A percentile compares a stretch with the other conserved stretches of the same genome.
Conservation (phyloP, 2,888 invertebrate species). For the Hyppa rectilinea region DNA sequence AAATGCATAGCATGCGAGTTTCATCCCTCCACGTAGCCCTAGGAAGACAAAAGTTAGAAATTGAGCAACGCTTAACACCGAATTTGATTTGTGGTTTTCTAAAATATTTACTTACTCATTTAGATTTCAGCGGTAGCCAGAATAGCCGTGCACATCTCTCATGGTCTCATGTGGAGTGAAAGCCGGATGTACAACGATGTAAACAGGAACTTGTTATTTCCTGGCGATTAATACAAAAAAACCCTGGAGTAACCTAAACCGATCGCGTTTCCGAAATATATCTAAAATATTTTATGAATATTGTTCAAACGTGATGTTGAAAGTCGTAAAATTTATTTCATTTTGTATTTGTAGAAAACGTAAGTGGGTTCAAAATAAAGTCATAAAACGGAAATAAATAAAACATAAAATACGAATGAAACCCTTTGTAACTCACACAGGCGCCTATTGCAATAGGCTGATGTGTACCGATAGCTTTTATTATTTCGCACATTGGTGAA, state of each 20-base stretch:
- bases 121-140: neutral
- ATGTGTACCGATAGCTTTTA: neutral
- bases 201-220: neutral
- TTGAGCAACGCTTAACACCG: neutral
- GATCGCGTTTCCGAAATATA: neutral
- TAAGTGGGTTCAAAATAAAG: slow-evolving; percentile 30
- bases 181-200: too few relatives aligned
- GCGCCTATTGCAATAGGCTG: neutral
- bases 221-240: neutral
- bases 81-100: neutral
- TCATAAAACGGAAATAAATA: slow-evolving; percentile 27
- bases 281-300: neutral
- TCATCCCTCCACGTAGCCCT: neutral
- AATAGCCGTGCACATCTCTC: neutral
- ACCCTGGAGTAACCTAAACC: neutral
- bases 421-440: neutral
- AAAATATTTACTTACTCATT: neutral
- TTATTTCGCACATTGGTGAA: neutral
- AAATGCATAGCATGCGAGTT: too few relatives aligned
- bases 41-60: neutral
- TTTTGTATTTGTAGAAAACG: slow-evolving; percentile 6
- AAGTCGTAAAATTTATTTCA: slow-evolving; percentile 16
- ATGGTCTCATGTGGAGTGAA: neutral
- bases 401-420: slow-evolving; percentile 16
- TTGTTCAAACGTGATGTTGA: slow-evolving; percentile 8